Conservation (phyloP, 2,888 invertebrate species). For the Saturnia japonica region DNA sequence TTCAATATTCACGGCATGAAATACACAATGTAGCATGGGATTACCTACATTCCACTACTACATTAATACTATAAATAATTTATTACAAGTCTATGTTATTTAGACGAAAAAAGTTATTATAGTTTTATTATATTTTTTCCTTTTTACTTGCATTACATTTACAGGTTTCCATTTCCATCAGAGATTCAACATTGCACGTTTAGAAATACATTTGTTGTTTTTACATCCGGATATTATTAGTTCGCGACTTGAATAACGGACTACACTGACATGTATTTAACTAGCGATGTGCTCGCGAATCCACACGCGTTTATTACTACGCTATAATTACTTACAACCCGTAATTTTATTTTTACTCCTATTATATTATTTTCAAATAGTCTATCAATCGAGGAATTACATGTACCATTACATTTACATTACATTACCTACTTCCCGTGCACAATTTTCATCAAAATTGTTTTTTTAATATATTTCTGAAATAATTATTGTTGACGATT, state of each 20-base stretch:
- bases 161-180: background rate
- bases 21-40: background rate
- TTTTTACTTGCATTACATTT: background rate
- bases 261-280: background rate
- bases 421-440: too few species aligned
- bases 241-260: background rate
- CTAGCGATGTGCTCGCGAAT: too few species aligned
- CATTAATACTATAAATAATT: slow-evolving; percentile 5
- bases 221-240: background rate
- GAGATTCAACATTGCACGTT: background rate
- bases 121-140: background rate
- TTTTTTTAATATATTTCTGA: too few species aligned
- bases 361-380: too few species aligned
- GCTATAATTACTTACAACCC: too few species aligned
- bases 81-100: background rate
- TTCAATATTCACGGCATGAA: slow-evolving; percentile 4
- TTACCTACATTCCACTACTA: background rate
- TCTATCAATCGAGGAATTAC: too few species aligned
- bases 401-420: too few species aligned
- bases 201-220: background rate
- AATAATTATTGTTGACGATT: too few species aligned
- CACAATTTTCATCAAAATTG: too few species aligned
- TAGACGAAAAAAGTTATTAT: background rate
- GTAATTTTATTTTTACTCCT: too few species aligned
- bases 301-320: too few species aligned